phyloP scores from a whole-genome alignment of 2,888 invertebrate species.

The Papilio elwesi region DNA sequence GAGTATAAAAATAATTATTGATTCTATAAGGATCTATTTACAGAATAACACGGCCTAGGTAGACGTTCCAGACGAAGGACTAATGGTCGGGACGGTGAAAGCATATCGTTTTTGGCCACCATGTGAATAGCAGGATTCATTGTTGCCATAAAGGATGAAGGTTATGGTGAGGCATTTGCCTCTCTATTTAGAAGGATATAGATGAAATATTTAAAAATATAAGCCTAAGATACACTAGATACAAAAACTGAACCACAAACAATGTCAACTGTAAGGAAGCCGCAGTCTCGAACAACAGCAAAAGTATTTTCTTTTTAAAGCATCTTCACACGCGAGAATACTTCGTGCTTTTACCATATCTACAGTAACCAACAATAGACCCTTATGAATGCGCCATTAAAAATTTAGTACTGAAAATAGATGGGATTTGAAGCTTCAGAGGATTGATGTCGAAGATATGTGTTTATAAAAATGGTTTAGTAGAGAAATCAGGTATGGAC shows the following conservation, averaged over 20 bases:
- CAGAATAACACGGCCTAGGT: too few relatives aligned
- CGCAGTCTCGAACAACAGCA: background rate
- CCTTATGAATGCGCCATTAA: background rate
- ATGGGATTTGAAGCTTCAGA: background rate
- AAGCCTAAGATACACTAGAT: background rate
- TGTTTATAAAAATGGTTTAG: too few relatives aligned
- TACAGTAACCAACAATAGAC: background rate
- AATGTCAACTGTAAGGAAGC: slow-evolving; percentile 13
- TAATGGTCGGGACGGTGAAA: too few relatives aligned
- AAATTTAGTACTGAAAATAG: background rate
- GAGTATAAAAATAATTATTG: too few relatives aligned
- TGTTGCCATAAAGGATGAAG: too few relatives aligned
- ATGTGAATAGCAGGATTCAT: too few relatives aligned
- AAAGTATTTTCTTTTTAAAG: slow-evolving; percentile 17
- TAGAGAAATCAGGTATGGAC: too few relatives aligned
- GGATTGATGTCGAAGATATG: too few relatives aligned
- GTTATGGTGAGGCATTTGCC: too few relatives aligned
- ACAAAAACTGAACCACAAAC: slow-evolving; percentile 8
- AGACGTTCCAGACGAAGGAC: too few relatives aligned
- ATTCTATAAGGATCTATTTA: too few relatives aligned
- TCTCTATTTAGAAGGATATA: background rate
- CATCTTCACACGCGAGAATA: slow-evolving; percentile 19
- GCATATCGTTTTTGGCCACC: too few relatives aligned
- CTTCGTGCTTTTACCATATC: slow-evolving; percentile 1
- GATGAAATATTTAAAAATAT: background rate